Evolutionary conservation across 2,888 invertebrate species (phyloP).

Genomic region (Lissocephala sabroskyi): DNA sequence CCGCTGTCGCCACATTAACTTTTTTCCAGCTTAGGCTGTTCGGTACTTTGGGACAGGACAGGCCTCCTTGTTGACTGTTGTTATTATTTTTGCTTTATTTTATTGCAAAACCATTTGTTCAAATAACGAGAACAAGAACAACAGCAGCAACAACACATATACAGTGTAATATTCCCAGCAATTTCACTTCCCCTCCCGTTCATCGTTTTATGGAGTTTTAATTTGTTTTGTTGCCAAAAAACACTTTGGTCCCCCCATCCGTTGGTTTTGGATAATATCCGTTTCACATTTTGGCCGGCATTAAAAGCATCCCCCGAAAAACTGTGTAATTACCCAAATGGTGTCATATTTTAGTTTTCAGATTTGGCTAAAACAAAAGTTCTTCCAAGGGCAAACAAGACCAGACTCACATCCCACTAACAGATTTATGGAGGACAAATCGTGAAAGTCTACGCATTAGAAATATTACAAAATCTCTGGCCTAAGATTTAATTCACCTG

Average conservation of each 20-base stretch:
- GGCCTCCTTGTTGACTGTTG: constrained; percentile 2
- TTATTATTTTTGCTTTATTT: background rate
- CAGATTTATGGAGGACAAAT: too few species aligned
- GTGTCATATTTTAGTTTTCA: too few species aligned
- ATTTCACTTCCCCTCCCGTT: background rate
- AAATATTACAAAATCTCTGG: too few species aligned
- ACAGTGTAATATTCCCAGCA: background rate
- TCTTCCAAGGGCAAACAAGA: too few species aligned
- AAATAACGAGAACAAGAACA: constrained; percentile 33
- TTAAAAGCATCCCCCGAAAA: too few species aligned
- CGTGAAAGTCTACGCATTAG: too few species aligned
- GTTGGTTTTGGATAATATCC: constrained; percentile 38
- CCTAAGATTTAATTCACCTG: too few species aligned
- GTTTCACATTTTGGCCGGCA: constrained; percentile 32
- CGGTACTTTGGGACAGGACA: constrained; percentile 32
- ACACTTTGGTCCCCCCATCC: constrained; percentile 17
- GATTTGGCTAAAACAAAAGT: too few species aligned
- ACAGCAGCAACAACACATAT: background rate
- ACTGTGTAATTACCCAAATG: too few species aligned
- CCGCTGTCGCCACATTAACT: constrained; percentile 33
- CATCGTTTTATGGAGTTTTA: constrained; percentile 59
- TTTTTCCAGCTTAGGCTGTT: constrained; percentile 35
- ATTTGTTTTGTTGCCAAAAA: constrained; percentile 53
- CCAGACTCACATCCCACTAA: too few species aligned
- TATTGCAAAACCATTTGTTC: constrained; percentile 52